Base-by-base conservation (phyloP, 2,113 vertebrate genomes). In the Scomber scombrus region DNA sequence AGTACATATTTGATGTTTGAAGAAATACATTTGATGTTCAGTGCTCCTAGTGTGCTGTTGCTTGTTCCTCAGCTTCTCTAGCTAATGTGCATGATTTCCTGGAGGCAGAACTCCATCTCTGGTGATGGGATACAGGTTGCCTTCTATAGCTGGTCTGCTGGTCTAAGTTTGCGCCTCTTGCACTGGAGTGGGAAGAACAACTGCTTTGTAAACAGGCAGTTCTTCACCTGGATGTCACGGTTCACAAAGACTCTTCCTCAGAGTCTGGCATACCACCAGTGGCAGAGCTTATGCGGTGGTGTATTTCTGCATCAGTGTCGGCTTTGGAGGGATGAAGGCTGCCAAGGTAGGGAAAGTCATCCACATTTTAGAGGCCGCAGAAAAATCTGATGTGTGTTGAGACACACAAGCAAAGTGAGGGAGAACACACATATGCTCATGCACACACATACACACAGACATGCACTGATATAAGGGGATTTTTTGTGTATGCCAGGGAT, bases 201-300 rank as follows among this genome's bases (percentile, higher is more conserved):
- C 75, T 79, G 79, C 85, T 92, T 89, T 92, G 84, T 87, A 90
- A 92, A 93, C 86, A 84, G 86, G 78, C 83, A 85, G 74, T 89
- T 90, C 79, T 83, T 93, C 91, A 88, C 88, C 90, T 89, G 86
- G 80, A 87, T 88, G 92, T 91, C 90, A 91, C 66, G 84, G 90
- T 91, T 91, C 90, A 87, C 87, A 87, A 79, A 91, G 82, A 85
- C 82, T 83, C 77, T 74, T 91, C 82, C 83, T 86, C 75, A 3
- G 81, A 85, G 77, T 86, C 75, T 85, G 85, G 85, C 83, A 77
- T 81, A 85, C 85, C 88, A 88, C 75, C 81, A 85, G 72, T 80
- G 86, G 82, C 88, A 86, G 82, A 84, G 80, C 82, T 89, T 79
- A 76, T 72, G 84, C 71, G 50, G 26, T 69, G 81, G 81, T 83